Base-by-base conservation (phyloP, 2,888 invertebrate species). In the Ryuthela nishihirai region DNA sequence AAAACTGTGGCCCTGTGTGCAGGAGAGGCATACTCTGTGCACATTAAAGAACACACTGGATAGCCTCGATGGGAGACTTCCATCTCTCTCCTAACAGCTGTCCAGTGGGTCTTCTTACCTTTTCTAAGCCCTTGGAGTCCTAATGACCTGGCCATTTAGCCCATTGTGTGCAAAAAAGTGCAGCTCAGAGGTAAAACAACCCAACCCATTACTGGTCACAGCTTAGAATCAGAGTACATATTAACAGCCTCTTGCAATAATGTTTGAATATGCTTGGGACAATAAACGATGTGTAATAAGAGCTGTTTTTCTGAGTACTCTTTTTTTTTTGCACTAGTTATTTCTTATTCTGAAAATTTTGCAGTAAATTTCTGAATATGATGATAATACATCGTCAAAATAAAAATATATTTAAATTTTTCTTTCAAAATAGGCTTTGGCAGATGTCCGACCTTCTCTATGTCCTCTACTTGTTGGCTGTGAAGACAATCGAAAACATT, bases 401-500 rank as follows among this genome's bases (percentile, higher is more conserved):
- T 17, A 43, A n/a, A 21, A 15, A 5, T 1, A 25, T 15, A 25
- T 23, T 47, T 25, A 3, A 23, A n/a, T 47, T 48, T 49, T 53
- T 29, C 52, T 64, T 36, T 68, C 9, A 38, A 34, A 26, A 38
- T 12, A 79, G 79, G 75, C 77, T 23, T 77, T 95, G 12, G 85
- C 89, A 0, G 89, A 92, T 67, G 88, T 92, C 0, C 92, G 92
- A 72, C 85, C 85, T 7, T 83, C 83, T 81, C 80, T 85, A 56
- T 76, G 78, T 68, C 85, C 88, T 0, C 75, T 95, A 49, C 88
- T 90, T 72, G 82, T 87, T 41, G 94, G 94, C 18, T 93, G 92
- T 0, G 70, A 85, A 70, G 87, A 87, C 67, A 95, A 95, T 75
- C 78, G 88, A 34, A 82, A 83, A 69, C 83, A 92, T 68, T 95